A percentile compares a stretch with the other conserved stretches of the same genome.
Evolutionary conservation across 2,797 vertebrate species (phyloP).

Genomic region (Rousettus madagascariensis): DNA sequence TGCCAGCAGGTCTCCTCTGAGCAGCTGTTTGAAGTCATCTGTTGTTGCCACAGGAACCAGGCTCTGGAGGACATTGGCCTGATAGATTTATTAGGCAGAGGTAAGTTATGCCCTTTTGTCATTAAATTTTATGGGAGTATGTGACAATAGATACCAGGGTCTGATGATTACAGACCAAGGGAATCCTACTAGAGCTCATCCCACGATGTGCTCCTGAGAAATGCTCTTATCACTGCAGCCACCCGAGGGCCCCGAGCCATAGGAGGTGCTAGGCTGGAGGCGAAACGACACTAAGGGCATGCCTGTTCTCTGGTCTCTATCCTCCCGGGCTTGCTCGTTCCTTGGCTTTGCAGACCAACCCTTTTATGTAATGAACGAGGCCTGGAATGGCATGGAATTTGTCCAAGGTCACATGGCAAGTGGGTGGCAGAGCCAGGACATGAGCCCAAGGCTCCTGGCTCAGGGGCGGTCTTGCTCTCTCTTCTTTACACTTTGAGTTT

Average conservation of each 20-base stretch:
- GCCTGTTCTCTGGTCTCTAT: background rate
- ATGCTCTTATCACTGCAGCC: background rate
- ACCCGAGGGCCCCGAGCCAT: background rate
- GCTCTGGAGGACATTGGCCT: constrained; percentile 75
- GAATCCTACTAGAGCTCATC: constrained; percentile 65
- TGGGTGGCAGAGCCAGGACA: background rate
- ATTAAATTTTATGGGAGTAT: constrained; percentile 67
- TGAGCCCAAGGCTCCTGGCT: background rate
- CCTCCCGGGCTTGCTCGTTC: background rate
- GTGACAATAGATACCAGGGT: constrained; percentile 60
- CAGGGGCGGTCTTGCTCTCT: background rate
- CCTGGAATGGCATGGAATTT: background rate
- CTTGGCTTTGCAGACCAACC: background rate
- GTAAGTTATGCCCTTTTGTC: constrained; percentile 78
- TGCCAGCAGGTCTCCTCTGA: constrained; percentile 80
- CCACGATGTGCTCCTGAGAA: constrained; percentile 61
- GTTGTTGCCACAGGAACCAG: constrained; percentile 81
- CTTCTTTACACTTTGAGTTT: background rate
- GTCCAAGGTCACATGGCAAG: background rate
- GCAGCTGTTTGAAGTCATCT: constrained; percentile 84
- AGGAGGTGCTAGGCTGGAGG: background rate
- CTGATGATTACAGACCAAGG: constrained; percentile 66
- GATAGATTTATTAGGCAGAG: constrained; percentile 82
- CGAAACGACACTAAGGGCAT: background rate
- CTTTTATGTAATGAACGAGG: background rate